Base-by-base conservation (phyloP, 2,888 invertebrate genomes). In the Tenodera sinensis region DNA sequence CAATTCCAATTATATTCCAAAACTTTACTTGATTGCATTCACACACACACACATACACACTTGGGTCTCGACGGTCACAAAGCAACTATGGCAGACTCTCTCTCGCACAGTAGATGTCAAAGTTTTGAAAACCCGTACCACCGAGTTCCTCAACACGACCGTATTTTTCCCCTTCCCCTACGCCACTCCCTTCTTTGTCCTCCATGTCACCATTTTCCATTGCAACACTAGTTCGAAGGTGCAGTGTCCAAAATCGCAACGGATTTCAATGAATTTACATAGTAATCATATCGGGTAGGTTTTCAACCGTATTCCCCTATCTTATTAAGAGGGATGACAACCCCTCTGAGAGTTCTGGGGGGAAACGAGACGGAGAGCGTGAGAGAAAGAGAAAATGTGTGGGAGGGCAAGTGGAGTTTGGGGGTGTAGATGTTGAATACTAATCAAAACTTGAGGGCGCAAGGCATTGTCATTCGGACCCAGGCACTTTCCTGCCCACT, bases 211-310 rank as follows among this genome's bases (percentile, higher is more conserved):
- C 84, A 28, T 25, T 84, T 25, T 34, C 84, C 28, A 30, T 84
- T 25, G 54, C 28, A 25, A 34, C 87, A 30, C 27, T 83, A 87
- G 87, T 83, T 87, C 30, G 34, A 87, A 81, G 42, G 85, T 27
- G 42, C 85, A 85, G n/a, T 87, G 85, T 34, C 85, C 86, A 85
- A 83, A 89, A 88, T 81, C 90, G 89, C 89, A 88, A 89, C 85
- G 90, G 89, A 90, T 89, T 90, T 87, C 90, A 89, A 90, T 90
- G 90, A 93, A 93, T 93, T 93, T 93, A 93, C 93, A 93, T 93
- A 93, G 93, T 93, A 93, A 93, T 93, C 93, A 93, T 93, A 93
- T 93, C 92, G 92, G 92, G 92, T 87, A 54, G 88, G 87, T 88
- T 85, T 87, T 87, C 88, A 85, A 42, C 87, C 84, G 87, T 85